A percentile compares a stretch with the other conserved stretches of the same genome.
Evolutionary conservation across 2,797 vertebrate genomes (phyloP).

Genomic region (Gymnoscopelus braueri): DNA sequence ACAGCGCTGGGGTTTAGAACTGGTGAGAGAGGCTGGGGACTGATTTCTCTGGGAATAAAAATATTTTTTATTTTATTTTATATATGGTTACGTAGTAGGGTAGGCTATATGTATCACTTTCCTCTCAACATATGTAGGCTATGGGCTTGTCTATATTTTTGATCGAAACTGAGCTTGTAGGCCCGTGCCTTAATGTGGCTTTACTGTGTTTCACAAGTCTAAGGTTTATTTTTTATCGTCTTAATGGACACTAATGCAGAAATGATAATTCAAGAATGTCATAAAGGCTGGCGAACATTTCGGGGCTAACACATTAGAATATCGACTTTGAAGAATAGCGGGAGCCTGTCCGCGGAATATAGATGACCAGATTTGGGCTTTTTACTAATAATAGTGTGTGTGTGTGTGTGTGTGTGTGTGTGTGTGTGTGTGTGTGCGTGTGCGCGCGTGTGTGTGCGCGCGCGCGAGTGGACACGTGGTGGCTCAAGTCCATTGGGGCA

Average conservation of each 20-base stretch:
- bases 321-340: constrained; percentile 17
- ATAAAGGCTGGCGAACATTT: constrained; percentile 10
- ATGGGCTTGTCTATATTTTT: background rate
- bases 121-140: background rate
- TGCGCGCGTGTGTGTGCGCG: constrained; percentile 14
- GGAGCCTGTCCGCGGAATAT: constrained; percentile 21
- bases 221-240: constrained; percentile 21
- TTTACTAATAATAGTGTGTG: constrained; percentile 3
- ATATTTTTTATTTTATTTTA: background rate
- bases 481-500: constrained; percentile 40
- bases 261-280: constrained; percentile 20
- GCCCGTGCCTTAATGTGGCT: background rate
- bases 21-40: constrained; percentile 13
- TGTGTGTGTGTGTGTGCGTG: constrained; percentile 10
- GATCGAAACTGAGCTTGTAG: background rate
- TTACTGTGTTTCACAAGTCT: constrained; percentile 11
- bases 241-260: constrained; percentile 14
- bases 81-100: background rate
- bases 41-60: constrained; percentile 27
- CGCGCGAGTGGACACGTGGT: constrained; percentile 36
- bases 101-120: too few relatives aligned
- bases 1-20: constrained; percentile 44
- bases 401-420: constrained; percentile 15
- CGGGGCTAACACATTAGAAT: constrained; percentile 11
- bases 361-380: constrained; percentile 12